These are phyloP conservation scores for Strigamia maritima DNA, from an alignment of 2,888 invertebrate species.

Conservation along the genomic window DNA sequence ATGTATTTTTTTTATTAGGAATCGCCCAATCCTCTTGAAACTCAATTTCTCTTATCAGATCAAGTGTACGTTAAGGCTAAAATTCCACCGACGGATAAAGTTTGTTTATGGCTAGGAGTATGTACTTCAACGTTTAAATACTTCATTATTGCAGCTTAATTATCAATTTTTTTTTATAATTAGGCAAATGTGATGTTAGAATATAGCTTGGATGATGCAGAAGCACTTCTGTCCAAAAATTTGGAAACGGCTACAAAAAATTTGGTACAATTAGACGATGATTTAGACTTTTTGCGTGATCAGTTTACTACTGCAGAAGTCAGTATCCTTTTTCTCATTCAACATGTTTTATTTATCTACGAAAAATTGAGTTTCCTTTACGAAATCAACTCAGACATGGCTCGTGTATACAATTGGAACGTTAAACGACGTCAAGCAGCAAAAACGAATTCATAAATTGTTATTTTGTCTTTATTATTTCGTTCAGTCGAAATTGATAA, in stretches of 20 bases:
- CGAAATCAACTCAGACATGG: constrained; percentile 66
- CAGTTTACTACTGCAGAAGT: constrained; percentile 98
- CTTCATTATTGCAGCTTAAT: neutral
- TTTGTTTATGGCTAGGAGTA: constrained; percentile 66
- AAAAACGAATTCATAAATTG: constrained; percentile 51
- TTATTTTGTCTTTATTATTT: neutral
- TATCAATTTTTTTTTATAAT: neutral
- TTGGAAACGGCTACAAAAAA: constrained; percentile 79
- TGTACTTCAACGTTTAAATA: constrained; percentile 46
- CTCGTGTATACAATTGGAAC: constrained; percentile 96
- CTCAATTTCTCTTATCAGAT: constrained; percentile 87
- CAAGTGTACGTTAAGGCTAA: constrained; percentile 83
- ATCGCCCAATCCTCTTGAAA: constrained; percentile 66
- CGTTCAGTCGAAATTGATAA: neutral
- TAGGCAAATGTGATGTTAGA: constrained; percentile 93
- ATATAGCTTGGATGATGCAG: constrained; percentile 87
- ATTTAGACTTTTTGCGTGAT: constrained; percentile 91
- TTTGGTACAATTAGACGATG: constrained; percentile 79
- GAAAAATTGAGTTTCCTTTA: constrained; percentile 41
- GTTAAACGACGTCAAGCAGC: constrained; percentile 83
- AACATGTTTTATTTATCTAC: neutral
- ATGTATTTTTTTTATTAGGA: constrained; percentile 52
- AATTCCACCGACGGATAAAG: constrained; percentile 84
- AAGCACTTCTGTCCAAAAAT: constrained; percentile 75
- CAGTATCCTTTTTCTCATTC: constrained; percentile 56